Evolutionary conservation across 2,113 vertebrate species (phyloP).

Genomic region (Meriones unguiculatus): DNA sequence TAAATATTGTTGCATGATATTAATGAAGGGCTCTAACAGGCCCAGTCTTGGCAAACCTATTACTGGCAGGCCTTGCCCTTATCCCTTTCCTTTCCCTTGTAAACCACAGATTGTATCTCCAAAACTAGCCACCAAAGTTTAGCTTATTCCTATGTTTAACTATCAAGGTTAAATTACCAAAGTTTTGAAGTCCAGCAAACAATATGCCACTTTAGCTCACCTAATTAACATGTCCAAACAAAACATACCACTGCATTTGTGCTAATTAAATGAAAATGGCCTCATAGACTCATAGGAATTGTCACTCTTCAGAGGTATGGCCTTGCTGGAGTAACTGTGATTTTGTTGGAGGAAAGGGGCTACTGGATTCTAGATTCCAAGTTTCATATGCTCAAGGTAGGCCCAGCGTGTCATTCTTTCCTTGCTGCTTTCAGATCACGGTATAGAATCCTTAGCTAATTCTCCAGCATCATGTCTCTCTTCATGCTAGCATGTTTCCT

Average conservation of each 20-base stretch:
- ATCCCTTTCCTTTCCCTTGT: no score
- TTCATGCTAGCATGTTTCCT: not conserved
- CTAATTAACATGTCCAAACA: not conserved
- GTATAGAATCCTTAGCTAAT: not conserved
- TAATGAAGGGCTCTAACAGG: not conserved
- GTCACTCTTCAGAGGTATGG: not conserved
- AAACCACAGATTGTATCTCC: no score
- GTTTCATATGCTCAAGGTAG: not conserved
- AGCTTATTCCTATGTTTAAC: no score
- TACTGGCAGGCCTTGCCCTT: no score
- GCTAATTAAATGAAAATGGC: not conserved
- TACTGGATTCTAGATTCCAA: not conserved
- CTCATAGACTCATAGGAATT: not conserved
- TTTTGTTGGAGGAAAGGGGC: not conserved
- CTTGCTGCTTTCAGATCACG: not conserved
- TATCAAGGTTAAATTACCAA: no score
- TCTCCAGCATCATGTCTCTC: not conserved
- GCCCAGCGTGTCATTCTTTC: not conserved
- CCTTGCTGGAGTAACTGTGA: not conserved
- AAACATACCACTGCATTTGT: not conserved
- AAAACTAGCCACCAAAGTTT: no score
- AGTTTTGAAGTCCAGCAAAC: no score
- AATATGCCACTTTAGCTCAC: not conserved
- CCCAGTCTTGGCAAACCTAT: no score
- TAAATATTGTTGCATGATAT: not conserved